Evolutionary conservation across 2,113 vertebrate species (phyloP).

Genomic region (Corythaixoides concolor): DNA sequence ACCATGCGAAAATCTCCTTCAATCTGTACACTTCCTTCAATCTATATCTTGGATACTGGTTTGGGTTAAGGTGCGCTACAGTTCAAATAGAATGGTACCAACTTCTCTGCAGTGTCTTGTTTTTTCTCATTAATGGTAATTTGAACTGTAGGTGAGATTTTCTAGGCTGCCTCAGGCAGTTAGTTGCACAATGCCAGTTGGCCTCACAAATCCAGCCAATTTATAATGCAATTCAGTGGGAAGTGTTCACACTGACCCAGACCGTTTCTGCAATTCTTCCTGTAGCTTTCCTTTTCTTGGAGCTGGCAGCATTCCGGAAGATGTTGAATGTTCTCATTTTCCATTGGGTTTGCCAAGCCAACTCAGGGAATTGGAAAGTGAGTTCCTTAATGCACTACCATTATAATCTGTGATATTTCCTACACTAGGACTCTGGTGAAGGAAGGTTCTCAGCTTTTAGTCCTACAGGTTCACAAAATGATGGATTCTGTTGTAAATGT

Average conservation of each 20-base stretch:
- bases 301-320: not conserved
- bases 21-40: not conserved
- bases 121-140: not conserved
- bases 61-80: not conserved
- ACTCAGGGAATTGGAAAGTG: not conserved
- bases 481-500: not conserved
- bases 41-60: not conserved
- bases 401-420: not conserved
- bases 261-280: not conserved
- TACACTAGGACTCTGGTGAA: not conserved
- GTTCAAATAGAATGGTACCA: not conserved
- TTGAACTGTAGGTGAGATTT: not conserved
- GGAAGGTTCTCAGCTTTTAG: not conserved
- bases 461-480: not conserved
- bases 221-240: not conserved
- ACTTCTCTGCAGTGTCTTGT: not conserved
- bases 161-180: not conserved
- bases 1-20: not conserved
- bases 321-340: rapidly evolving
- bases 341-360: not conserved
- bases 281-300: not conserved
- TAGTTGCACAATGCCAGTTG: not conserved
- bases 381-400: not conserved
- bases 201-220: not conserved
- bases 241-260: not conserved